Conservation (phyloP, 2,113 vertebrate genomes). For the Plecotus auritus region DNA sequence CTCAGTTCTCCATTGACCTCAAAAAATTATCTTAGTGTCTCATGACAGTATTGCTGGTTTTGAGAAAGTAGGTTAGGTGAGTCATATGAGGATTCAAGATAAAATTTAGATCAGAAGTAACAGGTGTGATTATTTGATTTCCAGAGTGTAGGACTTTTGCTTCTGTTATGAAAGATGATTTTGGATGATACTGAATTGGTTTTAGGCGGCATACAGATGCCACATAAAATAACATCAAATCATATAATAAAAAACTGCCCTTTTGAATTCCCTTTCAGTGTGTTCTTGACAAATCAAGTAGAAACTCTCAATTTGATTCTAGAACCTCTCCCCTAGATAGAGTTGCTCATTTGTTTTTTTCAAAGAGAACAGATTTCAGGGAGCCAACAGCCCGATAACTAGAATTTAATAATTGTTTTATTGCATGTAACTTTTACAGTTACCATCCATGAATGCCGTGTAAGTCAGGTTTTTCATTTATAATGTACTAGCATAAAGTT, state of each 20-base stretch:
- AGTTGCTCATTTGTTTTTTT: neutral
- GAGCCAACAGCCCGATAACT: neutral
- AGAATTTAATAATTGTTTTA: neutral
- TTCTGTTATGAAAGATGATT: neutral
- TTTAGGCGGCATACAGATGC: neutral
- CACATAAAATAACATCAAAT: neutral
- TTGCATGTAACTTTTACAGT: neutral
- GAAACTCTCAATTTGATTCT: neutral
- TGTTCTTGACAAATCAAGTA: neutral
- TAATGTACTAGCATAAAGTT: neutral
- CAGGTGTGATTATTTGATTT: neutral
- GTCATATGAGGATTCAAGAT: neutral
- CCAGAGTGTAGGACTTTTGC: neutral
- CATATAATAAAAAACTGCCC: neutral
- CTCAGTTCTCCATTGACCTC: neutral
- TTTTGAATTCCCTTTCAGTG: neutral
- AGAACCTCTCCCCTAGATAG: neutral
- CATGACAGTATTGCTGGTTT: neutral
- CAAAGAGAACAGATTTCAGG: neutral
- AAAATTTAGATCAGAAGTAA: constrained; percentile 24
- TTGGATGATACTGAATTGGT: neutral
- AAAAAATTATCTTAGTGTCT: constrained; percentile 21
- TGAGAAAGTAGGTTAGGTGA: constrained; percentile 49
- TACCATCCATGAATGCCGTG: neutral
- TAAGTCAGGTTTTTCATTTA: constrained; percentile 3